Evolutionary conservation across 2,113 vertebrate species (phyloP), one percentile per base, ranked within the genome.

Genomic region (Dicerorhinus sumatrensis): DNA sequence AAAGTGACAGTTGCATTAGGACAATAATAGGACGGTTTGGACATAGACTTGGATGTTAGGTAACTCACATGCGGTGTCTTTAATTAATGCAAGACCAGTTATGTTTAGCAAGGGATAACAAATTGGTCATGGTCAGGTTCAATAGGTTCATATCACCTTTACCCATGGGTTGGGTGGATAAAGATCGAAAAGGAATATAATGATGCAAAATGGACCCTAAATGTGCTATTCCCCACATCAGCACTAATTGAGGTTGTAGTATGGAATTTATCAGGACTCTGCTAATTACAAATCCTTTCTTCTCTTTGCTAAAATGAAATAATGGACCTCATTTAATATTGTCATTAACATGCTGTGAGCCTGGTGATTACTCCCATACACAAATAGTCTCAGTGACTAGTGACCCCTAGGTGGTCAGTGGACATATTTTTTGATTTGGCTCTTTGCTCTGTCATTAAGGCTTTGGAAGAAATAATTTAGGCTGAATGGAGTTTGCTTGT

Each of bases 41-140:
- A 29, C 14, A 17, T 81, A 23, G 39, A 75, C 48, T 73, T 87
- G 67, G 67, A 48, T 82, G 69, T 90, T 94, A 77, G 67, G 8
- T 80, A 88, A 95, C 7, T 92, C 33, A 18, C 33, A 65, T 33
- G 33, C 48, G 84, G 54, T 79, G 67, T 83, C 60, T 86, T 90
- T 97, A 97, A 93, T 92, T 94, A 96, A 81, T 83, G 62, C 51
- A 97, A 87, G 91, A 8, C 69, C 54, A 77, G 8, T 91, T 65
- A 87, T 93, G 27, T 54, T 96, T 87, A 95, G 73, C 83, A 86
- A 79, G 31, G 54, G 54, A 72, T 89, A 96, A 70, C 56, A 81
- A 89, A 82, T 65, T 29, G 73, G 27, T 11, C 58, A 84, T 75
- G 77, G 84, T 97, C 36, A 77, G 54, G 58, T 89, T 90, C 72